Evolutionary conservation across 1,140 invertebrate genomes (phyloP).

Genomic region (Samia ricini): DNA sequence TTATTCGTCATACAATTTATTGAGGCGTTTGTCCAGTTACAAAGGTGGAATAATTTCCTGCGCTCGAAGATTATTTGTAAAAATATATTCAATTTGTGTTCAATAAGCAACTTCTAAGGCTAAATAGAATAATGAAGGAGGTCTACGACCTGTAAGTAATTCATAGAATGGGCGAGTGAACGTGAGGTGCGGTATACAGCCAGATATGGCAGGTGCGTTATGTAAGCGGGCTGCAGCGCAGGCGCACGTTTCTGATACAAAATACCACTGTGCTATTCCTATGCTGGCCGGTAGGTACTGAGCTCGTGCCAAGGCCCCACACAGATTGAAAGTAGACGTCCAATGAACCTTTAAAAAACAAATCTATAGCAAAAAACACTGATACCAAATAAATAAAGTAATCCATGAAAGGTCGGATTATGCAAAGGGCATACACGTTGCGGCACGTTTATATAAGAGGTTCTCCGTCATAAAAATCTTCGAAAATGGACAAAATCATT

Average conservation of each 20-base stretch:
- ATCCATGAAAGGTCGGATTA: conserved; percentile 9
- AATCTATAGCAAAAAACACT: conserved; percentile 17
- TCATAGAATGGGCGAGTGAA: conserved; percentile 72
- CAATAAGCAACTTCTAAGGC: conserved; percentile 19
- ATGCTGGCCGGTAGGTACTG: conserved; percentile 40
- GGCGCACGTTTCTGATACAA: conserved; percentile 55
- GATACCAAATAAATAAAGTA: not conserved
- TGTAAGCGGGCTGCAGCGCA: conserved; percentile 58
- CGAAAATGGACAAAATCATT: conserved; percentile 60
- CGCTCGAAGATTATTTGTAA: conserved; percentile 7
- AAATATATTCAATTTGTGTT: conserved; percentile 20
- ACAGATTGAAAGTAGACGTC: conserved; percentile 63
- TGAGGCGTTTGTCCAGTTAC: conserved; percentile 4
- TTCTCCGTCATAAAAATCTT: conserved; percentile 30
- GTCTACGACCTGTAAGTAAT: conserved; percentile 75
- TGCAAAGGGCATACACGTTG: conserved; percentile 26
- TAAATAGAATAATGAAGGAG: conserved; percentile 64
- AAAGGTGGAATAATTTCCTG: conserved; percentile 13
- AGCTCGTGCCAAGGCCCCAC: conserved; percentile 53
- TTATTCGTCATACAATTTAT: conserved; percentile 36
- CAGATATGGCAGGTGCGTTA: conserved; percentile 74
- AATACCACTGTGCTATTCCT: conserved; percentile 65
- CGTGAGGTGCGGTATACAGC: conserved; percentile 61
- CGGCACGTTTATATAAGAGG: conserved; percentile 40
- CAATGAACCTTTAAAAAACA: conserved; percentile 36